These are phyloP conservation scores for Phenganax stokvisi DNA, from an alignment of 92 coral and sea anemone species.

Conservation along the genomic window DNA sequence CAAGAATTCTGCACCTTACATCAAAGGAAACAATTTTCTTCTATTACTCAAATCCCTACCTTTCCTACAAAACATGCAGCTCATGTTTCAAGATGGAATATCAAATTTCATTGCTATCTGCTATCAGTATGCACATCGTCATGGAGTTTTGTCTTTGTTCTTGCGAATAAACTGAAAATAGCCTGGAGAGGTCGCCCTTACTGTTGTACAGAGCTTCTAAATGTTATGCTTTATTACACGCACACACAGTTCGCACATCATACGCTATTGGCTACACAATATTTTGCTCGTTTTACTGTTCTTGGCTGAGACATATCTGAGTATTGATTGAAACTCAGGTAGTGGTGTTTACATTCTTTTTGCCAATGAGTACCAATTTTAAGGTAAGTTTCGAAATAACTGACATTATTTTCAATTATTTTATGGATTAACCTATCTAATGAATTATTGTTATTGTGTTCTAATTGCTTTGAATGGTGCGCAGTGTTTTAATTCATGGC, in stretches of 20 bases:
- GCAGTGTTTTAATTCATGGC: neutral
- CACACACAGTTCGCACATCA: neutral
- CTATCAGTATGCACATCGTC: neutral
- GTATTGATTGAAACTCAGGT: neutral
- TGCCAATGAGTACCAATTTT: constrained; percentile 18
- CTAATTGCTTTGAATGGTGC: neutral
- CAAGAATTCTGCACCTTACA: neutral
- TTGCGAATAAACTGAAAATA: constrained; percentile 6
- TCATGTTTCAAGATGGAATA: constrained; percentile 30
- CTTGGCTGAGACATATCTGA: neutral
- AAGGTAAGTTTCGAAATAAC: constrained; percentile 27
- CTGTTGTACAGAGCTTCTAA: neutral
- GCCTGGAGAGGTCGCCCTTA: neutral
- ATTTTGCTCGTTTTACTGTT: neutral
- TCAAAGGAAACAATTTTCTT: constrained; percentile 21
- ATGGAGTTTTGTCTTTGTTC: neutral
- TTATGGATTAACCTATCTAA: constrained; percentile 28
- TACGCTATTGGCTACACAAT: neutral
- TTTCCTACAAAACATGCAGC: constrained; percentile 24
- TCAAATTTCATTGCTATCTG: constrained; percentile 22
- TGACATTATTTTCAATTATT: neutral
- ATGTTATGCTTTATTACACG: constrained; percentile 16
- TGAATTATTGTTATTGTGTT: constrained; percentile 9
- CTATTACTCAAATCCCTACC: constrained; percentile 22
- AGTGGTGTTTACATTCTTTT: neutral